Conservation (phyloP, 2,797 vertebrate species). For the Peromyscus nudipes region DNA sequence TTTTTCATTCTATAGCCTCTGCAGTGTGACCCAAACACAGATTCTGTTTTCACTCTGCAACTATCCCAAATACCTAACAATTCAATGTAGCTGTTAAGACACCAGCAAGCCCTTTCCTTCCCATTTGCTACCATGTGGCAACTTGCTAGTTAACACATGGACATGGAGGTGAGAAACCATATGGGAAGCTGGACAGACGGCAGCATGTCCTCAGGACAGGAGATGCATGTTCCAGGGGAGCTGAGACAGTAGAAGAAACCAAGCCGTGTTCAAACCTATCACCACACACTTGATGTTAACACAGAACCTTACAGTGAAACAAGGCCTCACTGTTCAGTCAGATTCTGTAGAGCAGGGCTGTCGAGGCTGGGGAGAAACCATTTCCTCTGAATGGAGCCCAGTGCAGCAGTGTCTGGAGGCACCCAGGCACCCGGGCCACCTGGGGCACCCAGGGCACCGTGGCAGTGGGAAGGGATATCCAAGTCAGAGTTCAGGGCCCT, state of each 20-base stretch:
- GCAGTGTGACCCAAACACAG: accelerated
- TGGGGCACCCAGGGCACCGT: neutral
- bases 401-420: slow-evolving; percentile 72
- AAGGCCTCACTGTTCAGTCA: slow-evolving; percentile 71
- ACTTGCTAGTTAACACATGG: slow-evolving; percentile 86
- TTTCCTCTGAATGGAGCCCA: slow-evolving; percentile 76
- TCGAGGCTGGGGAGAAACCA: slow-evolving; percentile 75
- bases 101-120: slow-evolving; percentile 76
- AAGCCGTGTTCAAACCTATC: slow-evolving; percentile 78
- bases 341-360: slow-evolving; percentile 68
- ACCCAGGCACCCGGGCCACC: neutral
- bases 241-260: slow-evolving; percentile 78
- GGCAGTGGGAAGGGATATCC: neutral
- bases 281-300: slow-evolving; percentile 79
- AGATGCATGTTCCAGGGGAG: slow-evolving; percentile 80
- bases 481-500: neutral
- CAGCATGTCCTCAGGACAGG: slow-evolving; percentile 79
- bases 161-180: slow-evolving; percentile 79
- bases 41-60: slow-evolving; percentile 31
- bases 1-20: neutral
- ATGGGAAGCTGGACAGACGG: slow-evolving; percentile 80
- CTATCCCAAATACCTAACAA: slow-evolving; percentile 54
- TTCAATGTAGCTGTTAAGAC: slow-evolving; percentile 74
- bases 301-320: slow-evolving; percentile 78
- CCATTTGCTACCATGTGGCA: slow-evolving; percentile 80